phyloP scores from a whole-genome alignment of 1,140 invertebrate species.

The Ceratina japonica region DNA sequence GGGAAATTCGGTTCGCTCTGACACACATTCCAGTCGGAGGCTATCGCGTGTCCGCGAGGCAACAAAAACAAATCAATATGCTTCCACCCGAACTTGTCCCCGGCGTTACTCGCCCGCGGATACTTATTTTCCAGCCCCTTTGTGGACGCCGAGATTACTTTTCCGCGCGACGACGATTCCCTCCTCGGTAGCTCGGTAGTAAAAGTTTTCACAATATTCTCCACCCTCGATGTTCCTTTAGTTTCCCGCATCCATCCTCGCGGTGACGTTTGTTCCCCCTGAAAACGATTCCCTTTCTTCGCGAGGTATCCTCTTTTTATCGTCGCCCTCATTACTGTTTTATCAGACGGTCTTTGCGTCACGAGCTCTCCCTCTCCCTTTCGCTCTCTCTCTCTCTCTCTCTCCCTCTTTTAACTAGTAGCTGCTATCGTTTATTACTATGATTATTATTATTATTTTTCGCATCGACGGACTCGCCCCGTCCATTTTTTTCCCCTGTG shows the following conservation, averaged over 20 bases:
- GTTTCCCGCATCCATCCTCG: not conserved
- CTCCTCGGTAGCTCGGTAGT: too few relatives aligned
- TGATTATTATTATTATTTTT: not conserved
- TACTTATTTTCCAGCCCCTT: conserved; percentile 24
- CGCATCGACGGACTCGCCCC: not conserved
- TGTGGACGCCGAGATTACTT: conserved; percentile 17
- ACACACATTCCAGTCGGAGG: conserved; percentile 46
- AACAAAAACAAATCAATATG: conserved; percentile 70
- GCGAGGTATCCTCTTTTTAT: conserved; percentile 11
- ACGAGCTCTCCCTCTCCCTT: not conserved
- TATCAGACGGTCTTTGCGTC: conserved; percentile 11
- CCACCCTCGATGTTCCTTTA: not conserved
- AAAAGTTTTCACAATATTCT: conserved; percentile 2
- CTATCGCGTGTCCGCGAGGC: conserved; percentile 46
- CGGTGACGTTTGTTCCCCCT: not conserved
- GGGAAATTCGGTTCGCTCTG: conserved; percentile 29
- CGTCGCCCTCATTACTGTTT: conserved; percentile 16
- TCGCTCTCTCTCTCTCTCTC: not conserved
- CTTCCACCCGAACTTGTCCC: not conserved
- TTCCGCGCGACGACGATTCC: not conserved
- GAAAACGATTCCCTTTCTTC: conserved; percentile 22
- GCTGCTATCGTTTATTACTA: not conserved
- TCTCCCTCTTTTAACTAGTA: not conserved
- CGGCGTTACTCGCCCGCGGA: conserved; percentile 13
- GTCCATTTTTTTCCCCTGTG: not conserved